Evolutionary conservation across 35 echinoderm and acorn worm species (phyloP).

Genomic region (Amphiura filiformis): DNA sequence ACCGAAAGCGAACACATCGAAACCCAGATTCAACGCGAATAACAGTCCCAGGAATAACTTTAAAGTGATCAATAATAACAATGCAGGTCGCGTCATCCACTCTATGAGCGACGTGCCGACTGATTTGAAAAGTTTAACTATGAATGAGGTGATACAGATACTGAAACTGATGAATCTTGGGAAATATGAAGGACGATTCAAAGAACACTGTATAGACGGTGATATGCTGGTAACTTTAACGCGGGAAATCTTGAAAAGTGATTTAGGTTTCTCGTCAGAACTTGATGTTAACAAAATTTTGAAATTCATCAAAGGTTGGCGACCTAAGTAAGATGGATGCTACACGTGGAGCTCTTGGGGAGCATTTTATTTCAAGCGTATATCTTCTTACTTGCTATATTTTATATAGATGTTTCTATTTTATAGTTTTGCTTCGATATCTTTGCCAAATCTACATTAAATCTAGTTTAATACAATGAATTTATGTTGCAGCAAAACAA

Average conservation of each 20-base stretch:
- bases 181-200: conserved; percentile 58
- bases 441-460: no score
- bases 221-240: conserved; percentile 67
- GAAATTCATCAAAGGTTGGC: conserved; percentile 47
- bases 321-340: conserved; percentile 42
- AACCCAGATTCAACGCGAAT: background rate
- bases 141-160: conserved; percentile 67
- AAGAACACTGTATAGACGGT: conserved; percentile 70
- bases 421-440: no score
- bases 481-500: no score
- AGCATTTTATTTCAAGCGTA: no score
- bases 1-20: background rate
- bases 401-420: no score
- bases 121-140: conserved; percentile 50
- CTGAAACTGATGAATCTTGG: conserved; percentile 69
- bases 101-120: conserved; percentile 41
- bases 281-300: conserved; percentile 58
- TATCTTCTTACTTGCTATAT: no score
- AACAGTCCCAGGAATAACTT: background rate
- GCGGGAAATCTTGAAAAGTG: conserved; percentile 62
- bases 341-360: no score
- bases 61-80: background rate
- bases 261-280: conserved; percentile 47
- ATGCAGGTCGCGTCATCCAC: conserved; percentile 10
- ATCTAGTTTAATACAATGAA: no score